A percentile compares a stretch with the other conserved stretches of the same genome.
Evolutionary conservation across 1,140 invertebrate genomes (phyloP).

Genomic region (Manduca sexta): DNA sequence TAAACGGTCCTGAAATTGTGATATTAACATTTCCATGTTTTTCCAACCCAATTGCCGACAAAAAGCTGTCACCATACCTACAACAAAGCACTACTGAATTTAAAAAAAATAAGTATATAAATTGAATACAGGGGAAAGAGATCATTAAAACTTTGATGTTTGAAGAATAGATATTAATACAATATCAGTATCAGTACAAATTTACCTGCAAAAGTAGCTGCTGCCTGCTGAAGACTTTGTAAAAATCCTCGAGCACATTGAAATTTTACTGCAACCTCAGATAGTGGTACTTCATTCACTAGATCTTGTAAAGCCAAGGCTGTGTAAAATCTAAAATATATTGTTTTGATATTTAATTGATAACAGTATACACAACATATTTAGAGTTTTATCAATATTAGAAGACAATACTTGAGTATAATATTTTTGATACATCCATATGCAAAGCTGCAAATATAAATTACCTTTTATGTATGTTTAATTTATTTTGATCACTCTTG

Average conservation of each 20-base stretch:
- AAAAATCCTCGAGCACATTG: conserved; percentile 89
- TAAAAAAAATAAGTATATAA: conserved; percentile 16
- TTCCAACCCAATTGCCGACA: conserved; percentile 95
- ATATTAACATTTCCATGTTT: conserved; percentile 90
- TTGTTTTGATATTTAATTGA: too few species aligned
- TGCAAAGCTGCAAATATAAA: neutral
- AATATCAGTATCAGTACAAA: conserved; percentile 4
- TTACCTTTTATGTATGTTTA: conserved; percentile 73
- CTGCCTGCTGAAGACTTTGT: conserved; percentile 94
- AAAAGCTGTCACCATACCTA: conserved; percentile 94
- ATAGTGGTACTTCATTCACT: conserved; percentile 91
- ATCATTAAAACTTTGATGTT: too few species aligned
- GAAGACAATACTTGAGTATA: neutral
- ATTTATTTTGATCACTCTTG: conserved; percentile 72
- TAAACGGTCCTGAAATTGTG: conserved; percentile 94
- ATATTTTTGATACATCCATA: neutral
- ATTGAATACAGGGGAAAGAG: too few species aligned
- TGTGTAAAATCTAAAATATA: conserved; percentile 86
- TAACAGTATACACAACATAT: too few species aligned
- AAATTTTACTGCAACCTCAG: conserved; percentile 86
- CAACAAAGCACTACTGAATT: conserved; percentile 19
- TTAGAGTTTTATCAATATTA: neutral
- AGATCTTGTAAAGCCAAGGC: conserved; percentile 94
- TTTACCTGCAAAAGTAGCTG: conserved; percentile 96
- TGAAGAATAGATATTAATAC: neutral